Percentiles rank a stretch among this genome's conserved stretches.
phyloP scores from a whole-genome alignment of 2,888 invertebrate genomes.

The Drosophila fulvimacula region DNA sequence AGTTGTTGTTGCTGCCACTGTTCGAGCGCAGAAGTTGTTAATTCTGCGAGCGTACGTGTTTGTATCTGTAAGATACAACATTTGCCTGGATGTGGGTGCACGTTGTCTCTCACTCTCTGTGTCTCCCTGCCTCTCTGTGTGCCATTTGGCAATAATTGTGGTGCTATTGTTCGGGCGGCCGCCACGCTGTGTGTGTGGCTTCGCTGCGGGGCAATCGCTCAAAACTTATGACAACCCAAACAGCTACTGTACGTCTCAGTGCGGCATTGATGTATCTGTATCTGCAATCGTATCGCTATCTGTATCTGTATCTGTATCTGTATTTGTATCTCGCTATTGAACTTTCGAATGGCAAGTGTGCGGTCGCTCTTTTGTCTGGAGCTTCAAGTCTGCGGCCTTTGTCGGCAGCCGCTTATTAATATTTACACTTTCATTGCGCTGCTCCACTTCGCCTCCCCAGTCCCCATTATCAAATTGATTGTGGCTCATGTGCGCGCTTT shows the following conservation, averaged over 20 bases:
- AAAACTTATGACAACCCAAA: constrained; percentile 81
- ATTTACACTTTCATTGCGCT: constrained; percentile 57
- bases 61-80: constrained; percentile 50
- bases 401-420: constrained; percentile 56
- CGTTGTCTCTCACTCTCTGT: constrained; percentile 25
- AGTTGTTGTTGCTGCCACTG: constrained; percentile 53
- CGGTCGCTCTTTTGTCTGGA: constrained; percentile 47
- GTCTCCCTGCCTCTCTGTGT: constrained; percentile 32
- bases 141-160: constrained; percentile 79
- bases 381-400: constrained; percentile 41
- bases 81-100: constrained; percentile 48
- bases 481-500: constrained; percentile 39
- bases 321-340: constrained; percentile 40
- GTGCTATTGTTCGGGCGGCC: constrained; percentile 64
- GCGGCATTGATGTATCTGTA: constrained; percentile 54
- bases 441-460: not conserved
- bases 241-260: constrained; percentile 70
- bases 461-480: constrained; percentile 16
- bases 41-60: constrained; percentile 49
- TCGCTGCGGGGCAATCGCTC: constrained; percentile 81
- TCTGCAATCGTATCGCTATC: constrained; percentile 26
- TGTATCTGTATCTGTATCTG: constrained; percentile 18
- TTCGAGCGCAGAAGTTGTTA: constrained; percentile 58
- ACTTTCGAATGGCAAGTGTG: constrained; percentile 66
- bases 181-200: constrained; percentile 78